Evolutionary conservation across 2,797 vertebrate genomes (phyloP), one percentile per base, ranked within the genome.

Genomic region (Naso thynnoides): DNA sequence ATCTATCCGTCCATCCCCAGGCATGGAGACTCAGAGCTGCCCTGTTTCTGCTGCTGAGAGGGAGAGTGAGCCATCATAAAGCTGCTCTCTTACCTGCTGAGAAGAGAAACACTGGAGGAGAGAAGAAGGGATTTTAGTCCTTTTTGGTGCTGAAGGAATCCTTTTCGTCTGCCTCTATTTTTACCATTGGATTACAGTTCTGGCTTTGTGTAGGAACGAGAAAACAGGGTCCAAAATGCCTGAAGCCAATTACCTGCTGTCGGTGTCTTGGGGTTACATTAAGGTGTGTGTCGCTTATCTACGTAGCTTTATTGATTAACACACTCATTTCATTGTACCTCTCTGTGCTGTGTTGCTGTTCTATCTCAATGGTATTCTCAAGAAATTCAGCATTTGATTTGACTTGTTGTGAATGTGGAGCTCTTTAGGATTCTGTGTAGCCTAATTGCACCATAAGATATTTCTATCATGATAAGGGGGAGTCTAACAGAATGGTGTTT

Each of bases 231-330:
- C 94, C 96, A 98, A 98, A 97, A 99, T 99, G 98, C 98, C 98
- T 92, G 98, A 99, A 95, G 97, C 97, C 82, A 99, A 99, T 93
- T 98, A 98, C 95, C 95, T 99, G 89, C 94, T 99, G 81, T 98
- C 98, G 78, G 97, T 99, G 71, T 99, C 98, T 89, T 99, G 98
- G 98, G 98, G 98, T 94, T 99, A 99, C 81, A 99, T 99, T 85
- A 99, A 99, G 98, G 98, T 99, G 96, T 94, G 97, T 99, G 90
- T 52, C 29, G 49, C 50, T 85, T 74, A 76, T 70, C 82, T 89
- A 86, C 78, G 72, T 90, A 86, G 83, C 71, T 73, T 27, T 72
- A 84, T 21, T 64, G 88, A 84, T 85, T 90, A 45, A 79, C 66
- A 15, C 60, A 27, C 69, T 75, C 31, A 26, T 62, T 55, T 65